Evolutionary conservation across 2,888 invertebrate genomes (phyloP).

Genomic region (Melinaea menophilus): DNA sequence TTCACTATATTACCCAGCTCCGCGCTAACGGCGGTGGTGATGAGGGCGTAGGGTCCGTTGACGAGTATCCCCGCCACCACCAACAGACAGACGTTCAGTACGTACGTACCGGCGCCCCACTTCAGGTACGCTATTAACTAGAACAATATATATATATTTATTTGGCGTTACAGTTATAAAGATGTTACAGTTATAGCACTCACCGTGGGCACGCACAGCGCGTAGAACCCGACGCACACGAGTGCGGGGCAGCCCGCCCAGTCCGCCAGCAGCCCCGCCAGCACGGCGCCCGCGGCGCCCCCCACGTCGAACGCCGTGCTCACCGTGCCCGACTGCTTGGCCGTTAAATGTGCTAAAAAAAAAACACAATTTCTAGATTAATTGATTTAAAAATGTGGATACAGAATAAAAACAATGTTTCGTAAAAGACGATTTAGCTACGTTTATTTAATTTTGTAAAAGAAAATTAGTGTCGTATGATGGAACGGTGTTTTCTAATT

Average conservation of each 20-base stretch:
- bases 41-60: slow-evolving; percentile 97
- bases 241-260: slow-evolving; percentile 88
- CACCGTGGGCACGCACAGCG: slow-evolving; percentile 90
- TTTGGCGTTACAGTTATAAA: not conserved
- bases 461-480: no score
- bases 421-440: no score
- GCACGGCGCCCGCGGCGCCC: slow-evolving; percentile 92
- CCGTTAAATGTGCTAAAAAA: slow-evolving; percentile 81
- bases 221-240: slow-evolving; percentile 90
- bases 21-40: slow-evolving; percentile 97
- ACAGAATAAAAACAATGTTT: not conserved
- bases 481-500: no score
- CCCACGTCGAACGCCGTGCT: slow-evolving; percentile 93
- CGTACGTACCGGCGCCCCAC: slow-evolving; percentile 81
- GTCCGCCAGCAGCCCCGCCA: slow-evolving; percentile 92
- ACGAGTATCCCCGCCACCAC: slow-evolving; percentile 88
- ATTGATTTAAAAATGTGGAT: not conserved
- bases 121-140: slow-evolving; percentile 89
- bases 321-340: slow-evolving; percentile 84
- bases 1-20: slow-evolving; percentile 80
- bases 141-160: not conserved
- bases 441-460: no score
- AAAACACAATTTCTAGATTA: not conserved
- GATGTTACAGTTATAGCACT: slow-evolving; percentile 34
- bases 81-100: slow-evolving; percentile 82